Percentiles rank a stretch among this genome's conserved stretches.
Conservation (phyloP, 2,113 vertebrate genomes). For the Oriolus oriolus region DNA sequence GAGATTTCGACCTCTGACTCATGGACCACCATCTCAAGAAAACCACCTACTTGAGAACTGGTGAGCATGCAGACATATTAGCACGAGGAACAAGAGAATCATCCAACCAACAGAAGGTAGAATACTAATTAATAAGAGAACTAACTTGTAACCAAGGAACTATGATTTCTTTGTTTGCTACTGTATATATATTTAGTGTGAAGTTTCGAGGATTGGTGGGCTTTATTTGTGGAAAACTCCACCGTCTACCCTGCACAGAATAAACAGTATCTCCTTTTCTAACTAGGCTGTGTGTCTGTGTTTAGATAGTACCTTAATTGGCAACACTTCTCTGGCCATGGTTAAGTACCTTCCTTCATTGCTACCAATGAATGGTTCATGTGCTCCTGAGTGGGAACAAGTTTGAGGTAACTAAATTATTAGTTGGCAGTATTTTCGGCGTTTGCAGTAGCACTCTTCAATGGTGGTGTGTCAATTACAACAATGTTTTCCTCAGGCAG, state of each 20-base stretch:
- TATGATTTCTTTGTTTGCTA: not conserved
- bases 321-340: not conserved
- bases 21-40: not conserved
- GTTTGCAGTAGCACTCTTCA: not conserved
- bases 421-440: not conserved
- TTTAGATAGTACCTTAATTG: not conserved
- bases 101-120: not conserved
- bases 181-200: no score
- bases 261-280: not conserved
- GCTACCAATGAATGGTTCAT: not conserved
- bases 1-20: not conserved
- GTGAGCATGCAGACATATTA: not conserved
- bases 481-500: rapidly evolving
- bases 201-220: not conserved
- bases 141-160: not conserved
- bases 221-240: not conserved
- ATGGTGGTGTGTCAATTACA: rapidly evolving
- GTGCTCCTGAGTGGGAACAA: rapidly evolving
- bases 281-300: not conserved
- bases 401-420: not conserved
- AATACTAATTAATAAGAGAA: not conserved
- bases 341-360: not conserved
- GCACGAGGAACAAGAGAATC: not conserved
- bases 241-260: not conserved
- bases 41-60: not conserved